Conservation (phyloP, 2,113 vertebrate genomes). For the Asarcornis scutulata region DNA sequence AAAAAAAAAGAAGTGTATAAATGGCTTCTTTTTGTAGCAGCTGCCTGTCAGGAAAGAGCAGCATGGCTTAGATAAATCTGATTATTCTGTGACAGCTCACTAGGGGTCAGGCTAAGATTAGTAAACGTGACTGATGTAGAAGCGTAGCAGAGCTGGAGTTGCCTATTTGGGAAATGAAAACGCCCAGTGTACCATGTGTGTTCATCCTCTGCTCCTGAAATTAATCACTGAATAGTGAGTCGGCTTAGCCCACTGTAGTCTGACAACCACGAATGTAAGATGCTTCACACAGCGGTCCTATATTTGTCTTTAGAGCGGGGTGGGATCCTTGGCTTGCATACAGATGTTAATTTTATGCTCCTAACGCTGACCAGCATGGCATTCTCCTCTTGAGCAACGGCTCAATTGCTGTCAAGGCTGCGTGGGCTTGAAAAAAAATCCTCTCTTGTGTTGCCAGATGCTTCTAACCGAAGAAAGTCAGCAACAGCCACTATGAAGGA, state of each 20-base stretch:
- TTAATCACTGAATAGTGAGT: not conserved
- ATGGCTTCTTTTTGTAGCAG: not conserved
- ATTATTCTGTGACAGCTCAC: slow-evolving; percentile 56
- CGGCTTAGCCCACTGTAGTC: not conserved
- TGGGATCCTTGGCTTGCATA: not conserved
- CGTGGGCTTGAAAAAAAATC: not conserved
- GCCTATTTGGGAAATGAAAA: not conserved
- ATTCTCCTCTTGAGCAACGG: not conserved
- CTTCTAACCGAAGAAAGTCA: not conserved
- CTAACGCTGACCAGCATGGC: not conserved
- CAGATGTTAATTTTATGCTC: not conserved
- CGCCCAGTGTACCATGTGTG: not conserved
- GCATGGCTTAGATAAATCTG: not conserved
- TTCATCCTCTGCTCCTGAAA: not conserved
- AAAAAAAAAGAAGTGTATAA: not conserved
- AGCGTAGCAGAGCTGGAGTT: rapidly evolving
- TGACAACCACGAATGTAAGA: not conserved
- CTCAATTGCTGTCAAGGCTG: not conserved
- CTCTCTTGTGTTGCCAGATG: slow-evolving; percentile 23
- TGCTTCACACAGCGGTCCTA: not conserved
- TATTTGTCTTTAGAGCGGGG: not conserved
- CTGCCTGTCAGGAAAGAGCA: not conserved
- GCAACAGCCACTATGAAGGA: not conserved
- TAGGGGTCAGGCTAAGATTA: slow-evolving; percentile 67
- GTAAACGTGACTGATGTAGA: not conserved